phyloP scores from a whole-genome alignment of 2,888 invertebrate species.

The Thymelicus sylvestris region DNA sequence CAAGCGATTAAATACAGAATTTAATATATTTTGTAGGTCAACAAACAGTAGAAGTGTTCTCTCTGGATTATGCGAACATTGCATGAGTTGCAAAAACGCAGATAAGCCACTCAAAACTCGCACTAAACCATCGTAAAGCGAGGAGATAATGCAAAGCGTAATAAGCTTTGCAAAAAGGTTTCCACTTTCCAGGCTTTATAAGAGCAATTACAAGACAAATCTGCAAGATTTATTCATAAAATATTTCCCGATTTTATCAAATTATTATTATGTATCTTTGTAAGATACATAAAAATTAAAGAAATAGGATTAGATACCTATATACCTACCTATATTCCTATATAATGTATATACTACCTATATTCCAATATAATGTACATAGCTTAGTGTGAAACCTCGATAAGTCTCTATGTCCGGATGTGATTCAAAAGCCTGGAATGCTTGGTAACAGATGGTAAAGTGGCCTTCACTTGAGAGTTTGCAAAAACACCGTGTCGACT shows the following conservation, averaged over 20 bases:
- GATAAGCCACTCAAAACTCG: slow-evolving; percentile 19
- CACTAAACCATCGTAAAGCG: slow-evolving; percentile 10
- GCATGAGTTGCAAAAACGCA: slow-evolving; percentile 17
- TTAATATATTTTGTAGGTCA: slow-evolving; percentile 6
- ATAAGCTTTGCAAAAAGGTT: slow-evolving; percentile 6
- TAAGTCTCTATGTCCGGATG: background rate
- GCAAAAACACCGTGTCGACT: slow-evolving; percentile 42
- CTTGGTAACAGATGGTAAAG: slow-evolving; percentile 5
- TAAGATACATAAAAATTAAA: no score
- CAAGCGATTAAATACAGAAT: no score
- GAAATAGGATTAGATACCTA: no score
- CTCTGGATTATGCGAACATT: background rate
- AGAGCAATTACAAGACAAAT: background rate
- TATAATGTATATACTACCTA: no score
- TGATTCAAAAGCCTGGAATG: background rate
- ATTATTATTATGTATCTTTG: no score
- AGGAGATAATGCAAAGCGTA: slow-evolving; percentile 11
- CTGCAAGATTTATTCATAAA: no score
- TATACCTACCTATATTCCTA: no score
- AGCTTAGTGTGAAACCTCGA: no score
- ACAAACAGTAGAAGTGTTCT: slow-evolving; percentile 7
- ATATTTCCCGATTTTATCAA: no score
- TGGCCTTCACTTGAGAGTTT: slow-evolving; percentile 46
- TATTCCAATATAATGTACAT: no score
- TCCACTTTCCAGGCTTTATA: slow-evolving; percentile 3